Conservation (phyloP, 2,888 invertebrate genomes). For the Cyrtodaria siliqua region DNA sequence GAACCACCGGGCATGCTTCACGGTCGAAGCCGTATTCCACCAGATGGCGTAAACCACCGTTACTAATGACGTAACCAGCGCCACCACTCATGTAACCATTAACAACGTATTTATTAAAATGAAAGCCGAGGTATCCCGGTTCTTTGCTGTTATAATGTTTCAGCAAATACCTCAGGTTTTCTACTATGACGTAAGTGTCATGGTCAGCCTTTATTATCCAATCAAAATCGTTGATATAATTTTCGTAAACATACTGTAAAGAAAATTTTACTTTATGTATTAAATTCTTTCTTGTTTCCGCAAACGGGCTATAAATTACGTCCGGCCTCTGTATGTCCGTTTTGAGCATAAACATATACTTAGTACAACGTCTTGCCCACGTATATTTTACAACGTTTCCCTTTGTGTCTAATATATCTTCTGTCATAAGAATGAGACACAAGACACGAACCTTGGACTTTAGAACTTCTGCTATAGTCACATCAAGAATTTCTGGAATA, state of each 20-base stretch:
- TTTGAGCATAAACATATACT: slow-evolving; percentile 85
- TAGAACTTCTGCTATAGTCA: not conserved
- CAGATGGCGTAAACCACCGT: slow-evolving; percentile 91
- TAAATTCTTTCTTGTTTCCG: slow-evolving; percentile 87
- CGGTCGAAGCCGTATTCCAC: slow-evolving; percentile 90
- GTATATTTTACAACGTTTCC: slow-evolving; percentile 96
- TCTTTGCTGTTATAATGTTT: slow-evolving; percentile 91
- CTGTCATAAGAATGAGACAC: slow-evolving; percentile 98
- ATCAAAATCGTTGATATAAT: slow-evolving; percentile 94
- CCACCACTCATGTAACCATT: slow-evolving; percentile 87
- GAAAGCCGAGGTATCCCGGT: slow-evolving; percentile 91
- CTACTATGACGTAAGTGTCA: slow-evolving; percentile 98
- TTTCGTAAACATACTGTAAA: slow-evolving; percentile 93
- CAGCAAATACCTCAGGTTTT: slow-evolving; percentile 96
- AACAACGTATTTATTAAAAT: slow-evolving; percentile 73
- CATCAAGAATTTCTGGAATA: not conserved
- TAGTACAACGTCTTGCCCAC: slow-evolving; percentile 94
- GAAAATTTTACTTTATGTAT: slow-evolving; percentile 99
- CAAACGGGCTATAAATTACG: slow-evolving; percentile 20
- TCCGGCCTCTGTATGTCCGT: slow-evolving; percentile 88
- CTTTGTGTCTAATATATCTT: slow-evolving; percentile 94
- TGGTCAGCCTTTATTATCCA: slow-evolving; percentile 99
- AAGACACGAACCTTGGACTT: slow-evolving; percentile 91
- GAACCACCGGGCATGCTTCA: slow-evolving; percentile 67
- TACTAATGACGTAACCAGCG: slow-evolving; percentile 93